These are phyloP conservation scores for Choloepus hoffmanni DNA, from an alignment of 2,113 vertebrate genomes.

Conservation along the genomic window DNA sequence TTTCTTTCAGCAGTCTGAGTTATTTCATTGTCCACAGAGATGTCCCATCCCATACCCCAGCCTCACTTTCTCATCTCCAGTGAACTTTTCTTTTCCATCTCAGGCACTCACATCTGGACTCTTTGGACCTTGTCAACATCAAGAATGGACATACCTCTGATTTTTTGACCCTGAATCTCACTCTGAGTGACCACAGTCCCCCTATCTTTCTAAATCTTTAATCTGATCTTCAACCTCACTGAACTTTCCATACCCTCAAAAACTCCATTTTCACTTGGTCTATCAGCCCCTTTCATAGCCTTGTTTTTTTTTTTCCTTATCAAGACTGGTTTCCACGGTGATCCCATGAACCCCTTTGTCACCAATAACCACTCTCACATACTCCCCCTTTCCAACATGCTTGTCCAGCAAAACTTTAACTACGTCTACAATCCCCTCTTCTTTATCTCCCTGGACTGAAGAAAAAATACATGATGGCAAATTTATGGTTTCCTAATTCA, in stretches of 20 bases:
- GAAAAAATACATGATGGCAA: not conserved
- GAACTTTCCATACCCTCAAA: not conserved
- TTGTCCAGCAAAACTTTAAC: not conserved
- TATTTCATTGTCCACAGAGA: not conserved
- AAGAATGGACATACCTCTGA: not conserved
- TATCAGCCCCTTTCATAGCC: not conserved
- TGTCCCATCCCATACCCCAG: not conserved
- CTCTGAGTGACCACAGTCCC: not conserved
- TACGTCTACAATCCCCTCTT: not conserved
- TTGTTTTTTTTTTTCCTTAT: not conserved
- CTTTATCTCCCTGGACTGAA: not conserved
- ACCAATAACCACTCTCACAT: not conserved
- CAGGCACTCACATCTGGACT: not conserved
- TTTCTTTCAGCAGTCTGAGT: not conserved
- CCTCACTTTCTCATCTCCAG: not conserved
- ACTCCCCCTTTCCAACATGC: not conserved
- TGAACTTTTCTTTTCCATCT: not conserved
- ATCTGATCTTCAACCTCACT: not conserved
- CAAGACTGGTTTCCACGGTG: not conserved
- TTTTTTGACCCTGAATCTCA: not conserved
- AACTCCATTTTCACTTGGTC: not conserved
- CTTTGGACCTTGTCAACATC: not conserved
- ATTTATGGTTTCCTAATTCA: not conserved
- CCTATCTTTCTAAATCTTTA: slow-evolving; percentile 11
- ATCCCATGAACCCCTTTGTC: not conserved